Conservation (phyloP, 2,113 vertebrate genomes). For the Mus spicilegus region DNA sequence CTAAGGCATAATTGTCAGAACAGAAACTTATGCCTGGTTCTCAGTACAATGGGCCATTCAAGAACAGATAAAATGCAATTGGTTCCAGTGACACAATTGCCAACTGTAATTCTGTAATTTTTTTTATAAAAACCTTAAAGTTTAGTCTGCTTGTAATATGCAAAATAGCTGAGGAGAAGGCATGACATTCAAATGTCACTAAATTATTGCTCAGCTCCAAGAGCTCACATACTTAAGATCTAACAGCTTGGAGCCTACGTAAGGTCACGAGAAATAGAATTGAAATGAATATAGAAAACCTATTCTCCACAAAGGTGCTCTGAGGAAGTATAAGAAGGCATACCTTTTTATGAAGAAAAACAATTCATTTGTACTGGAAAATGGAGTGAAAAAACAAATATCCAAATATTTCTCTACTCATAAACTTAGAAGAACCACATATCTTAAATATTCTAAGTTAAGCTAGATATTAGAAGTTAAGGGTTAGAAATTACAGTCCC, state of each 20-base stretch:
- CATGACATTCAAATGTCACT: constrained; percentile 60
- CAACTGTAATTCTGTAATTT: background rate
- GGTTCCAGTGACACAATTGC: constrained; percentile 29
- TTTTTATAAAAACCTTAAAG: background rate
- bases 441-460: background rate
- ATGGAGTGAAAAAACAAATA: constrained; percentile 12
- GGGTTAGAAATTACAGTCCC: constrained; percentile 6
- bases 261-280: background rate
- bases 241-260: background rate
- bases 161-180: constrained; percentile 25
- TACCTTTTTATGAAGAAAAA: background rate
- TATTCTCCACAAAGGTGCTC: constrained; percentile 19
- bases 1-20: background rate
- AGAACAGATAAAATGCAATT: constrained; percentile 29
- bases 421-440: constrained; percentile 10
- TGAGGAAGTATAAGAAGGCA: background rate
- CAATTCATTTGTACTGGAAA: constrained; percentile 18
- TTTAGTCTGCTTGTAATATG: background rate
- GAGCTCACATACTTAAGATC: constrained; percentile 1
- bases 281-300: constrained; percentile 41
- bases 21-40: constrained; percentile 18
- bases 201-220: constrained; percentile 21
- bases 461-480: background rate
- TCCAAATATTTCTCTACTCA: constrained; percentile 9
- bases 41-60: background rate